These are phyloP conservation scores for Dipodomys merriami DNA, from an alignment of 2,113 vertebrate species.

Conservation along the genomic window DNA sequence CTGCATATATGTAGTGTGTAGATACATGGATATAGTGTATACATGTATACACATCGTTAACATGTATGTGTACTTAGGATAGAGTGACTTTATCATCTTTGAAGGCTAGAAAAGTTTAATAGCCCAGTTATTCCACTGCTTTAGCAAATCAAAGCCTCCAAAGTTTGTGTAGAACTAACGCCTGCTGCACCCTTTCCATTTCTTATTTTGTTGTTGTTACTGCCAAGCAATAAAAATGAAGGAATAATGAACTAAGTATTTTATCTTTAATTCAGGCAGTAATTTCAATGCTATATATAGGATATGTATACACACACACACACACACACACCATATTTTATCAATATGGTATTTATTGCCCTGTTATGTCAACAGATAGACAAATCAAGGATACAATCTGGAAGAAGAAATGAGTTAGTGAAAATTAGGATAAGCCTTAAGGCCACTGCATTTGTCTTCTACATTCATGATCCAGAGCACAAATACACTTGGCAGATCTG, in stretches of 20 bases:
- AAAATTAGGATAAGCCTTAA: background rate
- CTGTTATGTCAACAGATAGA: background rate
- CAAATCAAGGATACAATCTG: background rate
- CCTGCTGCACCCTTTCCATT: background rate
- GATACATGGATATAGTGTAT: background rate
- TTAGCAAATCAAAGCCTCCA: slow-evolving; percentile 3
- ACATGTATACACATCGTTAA: background rate
- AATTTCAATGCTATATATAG: background rate
- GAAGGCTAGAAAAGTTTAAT: slow-evolving; percentile 27
- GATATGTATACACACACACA: too few species aligned
- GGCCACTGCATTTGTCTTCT: slow-evolving; percentile 1
- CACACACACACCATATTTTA: too few species aligned
- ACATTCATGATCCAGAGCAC: slow-evolving; percentile 42
- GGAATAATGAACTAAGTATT: background rate
- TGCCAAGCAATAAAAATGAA: slow-evolving; percentile 28
- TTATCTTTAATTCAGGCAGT: background rate
- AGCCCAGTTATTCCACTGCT: background rate
- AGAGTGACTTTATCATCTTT: slow-evolving; percentile 20
- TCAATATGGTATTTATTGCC: too few species aligned
- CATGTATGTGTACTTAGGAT: background rate
- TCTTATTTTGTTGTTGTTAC: slow-evolving; percentile 17
- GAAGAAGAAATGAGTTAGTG: background rate
- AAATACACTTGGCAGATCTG: slow-evolving; percentile 4
- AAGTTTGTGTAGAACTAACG: background rate
- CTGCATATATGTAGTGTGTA: background rate